Percentiles rank a stretch among this genome's conserved stretches.
These are phyloP conservation scores for Dynastes tityus DNA, from an alignment of 2,888 invertebrate genomes.

Conservation along the genomic window DNA sequence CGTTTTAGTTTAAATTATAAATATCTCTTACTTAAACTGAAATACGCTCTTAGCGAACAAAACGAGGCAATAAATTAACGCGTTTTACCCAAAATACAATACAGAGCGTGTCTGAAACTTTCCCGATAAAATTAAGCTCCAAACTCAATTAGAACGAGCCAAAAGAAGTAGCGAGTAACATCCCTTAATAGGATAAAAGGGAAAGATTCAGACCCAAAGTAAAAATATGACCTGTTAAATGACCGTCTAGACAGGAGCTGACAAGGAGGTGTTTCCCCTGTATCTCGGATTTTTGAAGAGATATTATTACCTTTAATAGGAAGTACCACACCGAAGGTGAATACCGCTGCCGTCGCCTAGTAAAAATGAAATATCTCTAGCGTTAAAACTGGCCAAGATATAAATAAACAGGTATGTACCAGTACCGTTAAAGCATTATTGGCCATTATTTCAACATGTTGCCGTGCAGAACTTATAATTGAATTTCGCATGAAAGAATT, in stretches of 20 bases:
- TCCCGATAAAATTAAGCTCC: too few relatives aligned
- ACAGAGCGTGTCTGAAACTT: too few relatives aligned
- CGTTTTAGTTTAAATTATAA: too few relatives aligned
- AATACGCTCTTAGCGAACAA: too few relatives aligned
- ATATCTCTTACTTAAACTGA: too few relatives aligned
- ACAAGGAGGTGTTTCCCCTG: neutral
- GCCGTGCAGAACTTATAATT: constrained; percentile 62
- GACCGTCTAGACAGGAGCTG: constrained; percentile 8
- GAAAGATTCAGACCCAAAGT: constrained; percentile 1
- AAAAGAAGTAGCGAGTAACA: neutral
- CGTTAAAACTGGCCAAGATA: constrained; percentile 13
- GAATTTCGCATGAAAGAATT: constrained; percentile 60
- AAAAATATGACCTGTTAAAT: constrained; percentile 5
- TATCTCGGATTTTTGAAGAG: neutral
- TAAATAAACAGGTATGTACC: constrained; percentile 15
- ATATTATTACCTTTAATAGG: constrained; percentile 33
- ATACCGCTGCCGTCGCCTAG: neutral
- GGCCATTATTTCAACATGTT: constrained; percentile 63
- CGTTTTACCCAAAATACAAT: too few relatives aligned
- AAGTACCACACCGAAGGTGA: neutral
- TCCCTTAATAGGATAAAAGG: neutral
- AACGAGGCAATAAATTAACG: too few relatives aligned
- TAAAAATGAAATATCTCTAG: constrained; percentile 27
- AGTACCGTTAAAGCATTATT: constrained; percentile 58
- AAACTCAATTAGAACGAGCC: too few relatives aligned